Evolutionary conservation across 1,140 invertebrate genomes (phyloP), one percentile per base, ranked within the genome.

Genomic region (Drosophila novamexicana): DNA sequence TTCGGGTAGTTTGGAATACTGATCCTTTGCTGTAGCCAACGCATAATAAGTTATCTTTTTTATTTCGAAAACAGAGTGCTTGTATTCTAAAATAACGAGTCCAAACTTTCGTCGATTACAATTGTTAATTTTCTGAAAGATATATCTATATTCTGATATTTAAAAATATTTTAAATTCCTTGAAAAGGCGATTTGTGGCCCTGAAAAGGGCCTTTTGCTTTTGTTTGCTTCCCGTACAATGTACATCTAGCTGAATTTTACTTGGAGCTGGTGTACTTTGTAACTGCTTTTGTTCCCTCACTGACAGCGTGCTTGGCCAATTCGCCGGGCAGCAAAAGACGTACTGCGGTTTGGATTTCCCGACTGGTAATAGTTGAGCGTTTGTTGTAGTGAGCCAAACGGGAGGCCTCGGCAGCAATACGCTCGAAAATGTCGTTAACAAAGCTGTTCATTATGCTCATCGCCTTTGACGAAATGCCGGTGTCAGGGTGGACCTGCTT

Each of bases 321-420:
- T 81, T 95, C 94, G 54, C 94, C 94, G 16, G 94, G 94, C 61
- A 95, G 77, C 22, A 95, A 70, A 0, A 95, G 93, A 69, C 94
- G 80, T 57, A 94, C 93, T 61, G 93, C 93, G 1, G 94, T 94
- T 85, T 94, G 93, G 40, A 94, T 93, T 83, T 94, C 93, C 65
- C 93, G 92, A 63, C 92, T 93, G 6, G 93, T 94, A 65, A 94
- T 94, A 7, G 94, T 95, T 6, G 94, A 94, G 1, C 94, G 91
- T 90, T 96, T 96, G 93, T 95, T 96, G 93, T 96, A 96, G 72
- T 96, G 95, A 8, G 95, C 94, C 66, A 96, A 84, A 77, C 95
- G 94, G 8, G 95, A 95, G 1, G 95, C 93, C 91, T 96, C 95
- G 8, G 94, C 94, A 29, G 95, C 95, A 80, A 96, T 96, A 29